Evolutionary conservation across 2,797 vertebrate genomes (phyloP).

Genomic region (Emys orbicularis): DNA sequence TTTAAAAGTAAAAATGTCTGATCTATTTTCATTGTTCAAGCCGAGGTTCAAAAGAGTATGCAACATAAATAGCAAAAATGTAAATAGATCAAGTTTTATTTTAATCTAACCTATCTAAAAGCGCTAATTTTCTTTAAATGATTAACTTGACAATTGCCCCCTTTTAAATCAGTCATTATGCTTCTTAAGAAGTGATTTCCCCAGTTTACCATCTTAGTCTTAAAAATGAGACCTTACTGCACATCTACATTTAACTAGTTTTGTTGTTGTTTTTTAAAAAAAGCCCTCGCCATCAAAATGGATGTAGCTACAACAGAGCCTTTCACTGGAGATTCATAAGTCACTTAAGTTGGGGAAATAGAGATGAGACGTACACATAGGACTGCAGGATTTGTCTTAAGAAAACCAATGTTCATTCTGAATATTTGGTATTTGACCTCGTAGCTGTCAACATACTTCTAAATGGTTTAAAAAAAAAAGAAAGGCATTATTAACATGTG

Average conservation of each 20-base stretch:
- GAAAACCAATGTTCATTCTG: not conserved
- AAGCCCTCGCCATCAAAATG: fast-evolving
- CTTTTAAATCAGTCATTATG: not conserved
- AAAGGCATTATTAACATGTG: not conserved
- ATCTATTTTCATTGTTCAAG: not conserved
- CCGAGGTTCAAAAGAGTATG: not conserved
- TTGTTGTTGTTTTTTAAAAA: not conserved
- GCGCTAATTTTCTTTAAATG: not conserved
- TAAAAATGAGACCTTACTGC: not conserved
- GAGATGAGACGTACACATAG: fast-evolving
- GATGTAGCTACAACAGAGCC: not conserved
- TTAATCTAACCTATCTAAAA: not conserved
- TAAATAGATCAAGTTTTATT: not conserved
- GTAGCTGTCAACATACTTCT: not conserved
- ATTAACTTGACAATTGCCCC: not conserved
- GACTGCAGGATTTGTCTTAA: not conserved
- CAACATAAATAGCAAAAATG: not conserved
- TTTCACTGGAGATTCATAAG: not conserved
- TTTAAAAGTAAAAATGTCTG: not conserved
- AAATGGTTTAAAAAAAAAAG: not conserved
- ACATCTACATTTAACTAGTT: not conserved
- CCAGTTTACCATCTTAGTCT: not conserved
- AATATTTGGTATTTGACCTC: fast-evolving
- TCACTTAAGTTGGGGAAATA: not conserved
- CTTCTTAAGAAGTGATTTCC: not conserved